These are phyloP conservation scores for Agrotis clavis DNA, from an alignment of 2,888 invertebrate species.

Conservation along the genomic window DNA sequence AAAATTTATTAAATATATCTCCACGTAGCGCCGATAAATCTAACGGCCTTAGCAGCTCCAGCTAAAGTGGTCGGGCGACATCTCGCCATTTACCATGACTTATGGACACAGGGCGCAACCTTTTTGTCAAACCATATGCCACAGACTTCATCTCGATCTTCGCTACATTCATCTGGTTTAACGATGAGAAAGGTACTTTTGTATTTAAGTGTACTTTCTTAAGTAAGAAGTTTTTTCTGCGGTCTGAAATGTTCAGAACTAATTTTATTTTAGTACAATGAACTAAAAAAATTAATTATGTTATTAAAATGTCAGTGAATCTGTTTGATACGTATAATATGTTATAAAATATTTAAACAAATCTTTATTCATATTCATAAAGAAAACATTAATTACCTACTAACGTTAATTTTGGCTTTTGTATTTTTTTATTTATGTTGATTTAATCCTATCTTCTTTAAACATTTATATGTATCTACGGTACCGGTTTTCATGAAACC, in stretches of 20 bases:
- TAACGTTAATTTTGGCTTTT: no score
- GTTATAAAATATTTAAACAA: background rate
- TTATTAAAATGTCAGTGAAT: background rate
- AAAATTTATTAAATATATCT: slow-evolving; percentile 76
- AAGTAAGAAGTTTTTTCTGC: background rate
- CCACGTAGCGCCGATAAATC: slow-evolving; percentile 80
- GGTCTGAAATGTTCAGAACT: slow-evolving; percentile 1
- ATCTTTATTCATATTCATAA: no score
- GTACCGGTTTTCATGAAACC: no score
- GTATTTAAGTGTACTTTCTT: background rate
- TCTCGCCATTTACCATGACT: slow-evolving; percentile 77
- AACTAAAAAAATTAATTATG: no score
- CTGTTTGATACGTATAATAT: background rate
- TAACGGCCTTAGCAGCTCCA: slow-evolving; percentile 73
- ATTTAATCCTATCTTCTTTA: no score
- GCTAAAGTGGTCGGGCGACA: slow-evolving; percentile 76
- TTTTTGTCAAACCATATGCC: slow-evolving; percentile 75
- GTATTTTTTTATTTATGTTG: no score
- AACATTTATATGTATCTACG: no score
- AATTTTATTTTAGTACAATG: background rate
- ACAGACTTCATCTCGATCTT: slow-evolving; percentile 65
- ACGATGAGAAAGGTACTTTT: slow-evolving; percentile 35
- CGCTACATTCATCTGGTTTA: slow-evolving; percentile 55
- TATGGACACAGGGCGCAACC: slow-evolving; percentile 75
- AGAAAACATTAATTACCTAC: no score